Evolutionary conservation across 2,113 vertebrate genomes (phyloP).

Genomic region (Miniopterus natalensis): DNA sequence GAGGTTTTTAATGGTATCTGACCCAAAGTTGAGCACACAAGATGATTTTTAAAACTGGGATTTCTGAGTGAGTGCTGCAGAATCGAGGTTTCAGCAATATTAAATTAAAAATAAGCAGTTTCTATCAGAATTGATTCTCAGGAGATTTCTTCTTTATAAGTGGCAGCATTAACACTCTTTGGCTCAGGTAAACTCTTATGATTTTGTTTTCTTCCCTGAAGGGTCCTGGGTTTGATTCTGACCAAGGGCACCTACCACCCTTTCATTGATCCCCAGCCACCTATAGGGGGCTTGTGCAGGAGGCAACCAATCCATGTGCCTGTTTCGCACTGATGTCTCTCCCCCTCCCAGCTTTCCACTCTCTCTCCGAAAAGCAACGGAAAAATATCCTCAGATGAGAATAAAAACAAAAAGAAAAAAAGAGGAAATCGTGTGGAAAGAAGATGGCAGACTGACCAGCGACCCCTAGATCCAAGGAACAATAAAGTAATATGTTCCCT

Average conservation of each 20-base stretch:
- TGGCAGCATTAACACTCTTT: conserved; percentile 16
- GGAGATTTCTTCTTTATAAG: neutral
- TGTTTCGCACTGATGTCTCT: too few relatives aligned
- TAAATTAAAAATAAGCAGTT: conserved; percentile 60
- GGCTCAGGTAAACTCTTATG: neutral
- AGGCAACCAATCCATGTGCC: too few relatives aligned
- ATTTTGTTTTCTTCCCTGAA: neutral
- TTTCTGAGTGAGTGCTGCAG: conserved; percentile 46
- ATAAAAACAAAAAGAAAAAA: neutral
- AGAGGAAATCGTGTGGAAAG: neutral
- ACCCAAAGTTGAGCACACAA: conserved; percentile 35
- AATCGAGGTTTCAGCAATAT: conserved; percentile 64
- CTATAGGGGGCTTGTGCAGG: too few relatives aligned
- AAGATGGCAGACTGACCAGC: neutral
- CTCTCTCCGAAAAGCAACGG: too few relatives aligned
- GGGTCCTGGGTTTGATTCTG: too few relatives aligned
- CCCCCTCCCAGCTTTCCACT: too few relatives aligned
- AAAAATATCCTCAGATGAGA: too few relatives aligned
- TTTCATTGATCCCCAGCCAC: too few relatives aligned
- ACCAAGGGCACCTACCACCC: too few relatives aligned
- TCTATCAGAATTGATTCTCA: conserved; percentile 50
- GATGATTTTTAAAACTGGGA: conserved; percentile 67
- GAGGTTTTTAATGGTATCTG: conserved; percentile 35
- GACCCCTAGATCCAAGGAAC: neutral
- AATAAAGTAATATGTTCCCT: neutral